Evolutionary conservation across 2,113 vertebrate genomes (phyloP).

Genomic region (Cygnus atratus): DNA sequence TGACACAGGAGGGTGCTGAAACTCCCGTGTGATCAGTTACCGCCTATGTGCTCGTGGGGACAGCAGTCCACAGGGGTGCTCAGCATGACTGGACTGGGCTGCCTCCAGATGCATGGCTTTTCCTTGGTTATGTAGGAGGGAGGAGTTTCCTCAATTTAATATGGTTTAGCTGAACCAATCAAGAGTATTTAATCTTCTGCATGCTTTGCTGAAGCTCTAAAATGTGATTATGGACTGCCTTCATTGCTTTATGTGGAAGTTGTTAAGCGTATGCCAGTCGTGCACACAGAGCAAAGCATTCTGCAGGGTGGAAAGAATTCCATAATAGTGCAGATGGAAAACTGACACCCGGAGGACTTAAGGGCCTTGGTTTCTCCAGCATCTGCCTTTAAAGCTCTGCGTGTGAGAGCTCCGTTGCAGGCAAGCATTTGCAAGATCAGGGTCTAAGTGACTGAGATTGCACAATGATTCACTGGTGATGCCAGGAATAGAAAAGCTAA

Average conservation of each 20-base stretch:
- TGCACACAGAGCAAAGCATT: neutral
- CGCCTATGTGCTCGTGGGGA: rapidly evolving
- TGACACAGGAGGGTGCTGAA: neutral
- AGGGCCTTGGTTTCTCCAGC: neutral
- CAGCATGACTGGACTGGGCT: rapidly evolving
- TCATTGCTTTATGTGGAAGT: rapidly evolving
- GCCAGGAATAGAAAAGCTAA: constrained; percentile 47
- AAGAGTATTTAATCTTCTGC: neutral
- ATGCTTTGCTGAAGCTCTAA: neutral
- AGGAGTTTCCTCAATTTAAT: neutral
- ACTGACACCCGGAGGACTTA: neutral
- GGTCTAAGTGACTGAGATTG: constrained; percentile 11
- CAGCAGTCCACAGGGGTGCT: neutral
- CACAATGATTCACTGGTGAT: constrained; percentile 5
- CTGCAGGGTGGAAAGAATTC: neutral
- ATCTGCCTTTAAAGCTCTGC: neutral
- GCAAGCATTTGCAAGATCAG: neutral
- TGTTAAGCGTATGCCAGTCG: rapidly evolving
- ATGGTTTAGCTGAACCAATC: neutral
- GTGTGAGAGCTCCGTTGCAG: neutral
- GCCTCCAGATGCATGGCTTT: neutral
- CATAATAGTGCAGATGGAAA: neutral
- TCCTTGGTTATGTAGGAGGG: rapidly evolving
- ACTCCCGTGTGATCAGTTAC: rapidly evolving
- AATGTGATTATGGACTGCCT: neutral